phyloP scores from a whole-genome alignment of 2,113 vertebrate genomes.

The Ceyx cyanopectus region DNA sequence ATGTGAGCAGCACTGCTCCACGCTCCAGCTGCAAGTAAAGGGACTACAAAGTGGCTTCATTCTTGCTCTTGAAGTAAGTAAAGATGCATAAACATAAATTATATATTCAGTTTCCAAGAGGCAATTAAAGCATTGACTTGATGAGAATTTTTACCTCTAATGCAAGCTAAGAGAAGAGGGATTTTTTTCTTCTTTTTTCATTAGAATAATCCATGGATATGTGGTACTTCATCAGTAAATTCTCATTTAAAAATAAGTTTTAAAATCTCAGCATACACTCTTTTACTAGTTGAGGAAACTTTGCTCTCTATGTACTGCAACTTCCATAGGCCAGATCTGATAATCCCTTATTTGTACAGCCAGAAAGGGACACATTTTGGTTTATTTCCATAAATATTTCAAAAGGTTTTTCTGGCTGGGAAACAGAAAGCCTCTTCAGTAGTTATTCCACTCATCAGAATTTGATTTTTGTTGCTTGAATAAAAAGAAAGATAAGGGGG shows the following conservation, averaged over 20 bases:
- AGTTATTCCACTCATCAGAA: slow-evolving; percentile 27
- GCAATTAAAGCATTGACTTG: not conserved
- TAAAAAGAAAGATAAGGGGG: slow-evolving; percentile 23
- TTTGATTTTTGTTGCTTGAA: slow-evolving; percentile 55
- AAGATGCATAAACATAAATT: not conserved
- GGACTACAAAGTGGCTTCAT: not conserved
- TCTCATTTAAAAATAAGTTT: not conserved
- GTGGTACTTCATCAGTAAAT: not conserved
- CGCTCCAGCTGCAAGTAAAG: not conserved
- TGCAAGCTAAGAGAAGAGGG: not conserved
- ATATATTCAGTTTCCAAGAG: not conserved
- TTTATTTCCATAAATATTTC: slow-evolving; percentile 60
- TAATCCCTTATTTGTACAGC: slow-evolving; percentile 22
- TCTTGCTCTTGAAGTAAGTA: not conserved
- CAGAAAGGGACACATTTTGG: slow-evolving; percentile 11
- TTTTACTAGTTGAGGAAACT: not conserved
- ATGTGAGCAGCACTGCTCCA: not conserved
- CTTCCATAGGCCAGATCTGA: slow-evolving; percentile 18
- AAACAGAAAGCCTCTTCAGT: slow-evolving; percentile 45
- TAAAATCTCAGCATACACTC: not conserved
- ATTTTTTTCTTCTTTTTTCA: not conserved
- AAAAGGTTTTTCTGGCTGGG: slow-evolving; percentile 42
- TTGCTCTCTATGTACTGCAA: not conserved
- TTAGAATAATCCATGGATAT: not conserved
- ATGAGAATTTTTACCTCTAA: not conserved